Conservation (phyloP, 2,888 invertebrate species). For the Altica lythri region DNA sequence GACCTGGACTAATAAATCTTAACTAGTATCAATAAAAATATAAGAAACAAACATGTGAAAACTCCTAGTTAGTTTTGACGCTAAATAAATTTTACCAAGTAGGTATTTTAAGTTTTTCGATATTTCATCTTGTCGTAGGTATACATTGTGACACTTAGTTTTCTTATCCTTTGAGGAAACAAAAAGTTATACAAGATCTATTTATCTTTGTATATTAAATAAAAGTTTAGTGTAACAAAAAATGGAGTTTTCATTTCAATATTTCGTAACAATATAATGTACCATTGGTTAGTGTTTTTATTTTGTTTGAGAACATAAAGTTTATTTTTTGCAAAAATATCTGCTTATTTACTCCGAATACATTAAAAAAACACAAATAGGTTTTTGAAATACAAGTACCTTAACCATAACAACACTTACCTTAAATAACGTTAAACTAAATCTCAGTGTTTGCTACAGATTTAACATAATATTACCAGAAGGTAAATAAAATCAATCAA, state of each 20-base stretch:
- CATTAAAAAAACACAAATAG: too few species aligned
- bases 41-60: not conserved
- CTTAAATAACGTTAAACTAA: too few species aligned
- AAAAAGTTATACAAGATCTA: slow-evolving; percentile 5
- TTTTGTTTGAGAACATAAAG: too few species aligned
- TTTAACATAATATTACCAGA: too few species aligned
- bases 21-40: not conserved
- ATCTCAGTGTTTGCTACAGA: too few species aligned
- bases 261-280: slow-evolving; percentile 2
- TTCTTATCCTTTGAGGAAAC: slow-evolving; percentile 12
- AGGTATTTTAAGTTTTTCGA: slow-evolving; percentile 10
- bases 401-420: too few species aligned
- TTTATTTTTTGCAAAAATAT: too few species aligned
- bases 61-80: not conserved
- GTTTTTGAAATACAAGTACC: too few species aligned
- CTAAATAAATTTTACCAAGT: not conserved
- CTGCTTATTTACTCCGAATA: too few species aligned
- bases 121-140: slow-evolving; percentile 5
- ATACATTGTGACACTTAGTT: slow-evolving; percentile 6
- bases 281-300: too few species aligned
- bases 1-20: too few species aligned
- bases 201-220: slow-evolving; percentile 10
- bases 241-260: slow-evolving; percentile 13
- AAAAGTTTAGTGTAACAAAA: not conserved
- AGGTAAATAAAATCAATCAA: too few species aligned